Base-by-base conservation (phyloP, 92 coral and sea anemone species). In the Porites lobata region DNA sequence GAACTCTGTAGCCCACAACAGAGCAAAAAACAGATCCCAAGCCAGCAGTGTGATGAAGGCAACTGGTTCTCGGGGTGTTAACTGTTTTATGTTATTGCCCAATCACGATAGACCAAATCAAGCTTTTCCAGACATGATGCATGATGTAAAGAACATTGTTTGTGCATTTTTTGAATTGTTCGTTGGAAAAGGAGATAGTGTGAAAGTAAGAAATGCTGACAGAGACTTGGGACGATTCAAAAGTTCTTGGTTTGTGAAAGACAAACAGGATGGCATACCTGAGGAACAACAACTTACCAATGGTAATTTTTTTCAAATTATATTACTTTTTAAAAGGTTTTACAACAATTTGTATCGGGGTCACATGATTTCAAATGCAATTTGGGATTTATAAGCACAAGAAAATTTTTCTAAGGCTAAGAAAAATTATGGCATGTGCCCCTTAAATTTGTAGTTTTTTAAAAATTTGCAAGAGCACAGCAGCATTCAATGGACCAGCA, bases 131-230 rank as follows among this genome's bases (percentile, higher is more conserved):
- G 87, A 83, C 15, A 17, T 71, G 21, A 83, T 83, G 87, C 82
- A 78, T 24, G 67, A 19, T 53, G 8, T 78, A 3, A 78, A 78
- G 50, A 78, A 58, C 15, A 24, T 78, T 21, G 14, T 78, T 4
- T 19, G 12, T 6, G 14, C 50, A 78, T 78, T 59, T 14, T 22
- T 6, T 58, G 50, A 19, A 3, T n/a, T 78, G 18, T 18, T 78
- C 14, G 26, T 50, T 78, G 82, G 82, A 4, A 61, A 72, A 21
- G 72, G 80, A 15, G 92, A 89, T 52, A 43, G 77, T 22, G 61
- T 14, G 38, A 89, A 89, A 78, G 85, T 89, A 0, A 84, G 92
- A 56, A 76, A 50, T 2, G 67, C 69, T 18, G 92, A 89, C 38
- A 68, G 15, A 24, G 72, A 76, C 1, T 22, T 83, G 26, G 78